Evolutionary conservation across 2,888 invertebrate species (phyloP).

Genomic region (Galerucella pusilla): DNA sequence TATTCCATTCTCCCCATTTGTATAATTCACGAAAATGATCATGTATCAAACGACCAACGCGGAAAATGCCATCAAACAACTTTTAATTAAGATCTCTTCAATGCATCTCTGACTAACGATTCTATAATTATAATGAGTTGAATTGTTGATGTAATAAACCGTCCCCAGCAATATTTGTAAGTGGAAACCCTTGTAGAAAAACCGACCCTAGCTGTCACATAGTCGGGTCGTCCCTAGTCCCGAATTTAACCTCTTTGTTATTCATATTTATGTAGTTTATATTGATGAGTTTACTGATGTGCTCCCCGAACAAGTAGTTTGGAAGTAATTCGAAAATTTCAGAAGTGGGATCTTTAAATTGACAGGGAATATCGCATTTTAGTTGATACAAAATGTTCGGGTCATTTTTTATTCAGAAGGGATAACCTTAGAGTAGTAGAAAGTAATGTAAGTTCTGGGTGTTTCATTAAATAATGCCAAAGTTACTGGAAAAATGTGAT

Average conservation of each 20-base stretch:
- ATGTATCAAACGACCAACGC: constrained; percentile 22
- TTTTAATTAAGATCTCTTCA: constrained; percentile 45
- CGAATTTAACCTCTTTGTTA: constrained; percentile 48
- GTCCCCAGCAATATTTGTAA: constrained; percentile 60
- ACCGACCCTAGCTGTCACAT: constrained; percentile 47
- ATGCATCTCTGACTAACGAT: constrained; percentile 58
- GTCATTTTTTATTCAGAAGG: background rate
- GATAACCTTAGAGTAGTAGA: background rate
- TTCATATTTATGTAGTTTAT: constrained; percentile 50
- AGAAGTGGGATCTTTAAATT: constrained; percentile 25
- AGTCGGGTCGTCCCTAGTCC: constrained; percentile 33
- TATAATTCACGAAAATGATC: constrained; percentile 30
- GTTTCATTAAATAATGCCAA: background rate
- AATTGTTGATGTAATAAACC: constrained; percentile 65
- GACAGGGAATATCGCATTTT: background rate
- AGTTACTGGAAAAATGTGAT: no score
- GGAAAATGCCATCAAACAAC: constrained; percentile 32
- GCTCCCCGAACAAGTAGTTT: constrained; percentile 44
- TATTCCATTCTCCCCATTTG: constrained; percentile 2
- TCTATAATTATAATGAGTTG: constrained; percentile 65
- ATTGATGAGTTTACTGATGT: constrained; percentile 42
- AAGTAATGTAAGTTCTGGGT: background rate
- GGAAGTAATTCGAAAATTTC: constrained; percentile 46
- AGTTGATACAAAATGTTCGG: background rate
- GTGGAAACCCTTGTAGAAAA: constrained; percentile 55